Evolutionary conservation across 2,888 invertebrate genomes (phyloP), one percentile per base, ranked within the genome.

Genomic region (Slavum lentiscoides): DNA sequence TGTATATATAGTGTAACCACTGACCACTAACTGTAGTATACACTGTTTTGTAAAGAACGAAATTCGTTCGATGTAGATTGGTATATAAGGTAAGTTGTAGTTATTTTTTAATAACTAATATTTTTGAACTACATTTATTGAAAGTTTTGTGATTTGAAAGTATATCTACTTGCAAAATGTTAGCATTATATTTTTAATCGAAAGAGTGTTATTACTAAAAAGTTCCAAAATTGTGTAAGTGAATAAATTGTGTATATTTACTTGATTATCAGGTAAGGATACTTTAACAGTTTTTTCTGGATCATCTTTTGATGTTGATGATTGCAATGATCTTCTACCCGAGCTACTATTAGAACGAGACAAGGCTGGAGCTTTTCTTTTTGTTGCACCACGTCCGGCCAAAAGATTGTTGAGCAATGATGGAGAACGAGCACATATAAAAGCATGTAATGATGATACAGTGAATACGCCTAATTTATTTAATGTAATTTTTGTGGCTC

Each of bases 401-500:
- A 96, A 89, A 86, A 96, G 89, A 88, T 96, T 96, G 89, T 95
- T 96, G 84, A 96, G 90, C 85, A 96, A 89, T 81, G 95, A 96
- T 61, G 97, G 97, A 85, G 96, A 96, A 84, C 98, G 92, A 82
- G 97, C 97, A 87, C 97, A 97, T 85, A 98, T 97, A 87, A 97
- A 96, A 84, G 97, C 98, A 88, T 98, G 97, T 89, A 98, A 96
- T 84, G 97, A 97, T 82, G 97, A 97, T 84, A 98, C 97, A 76
- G 97, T 97, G 90, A 97, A 97, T 85, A 97, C 96, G 83, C 97
- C 97, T 86, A 98, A 89, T 87, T 96, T 94, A 89, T 97, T 96
- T 85, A 98, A 89, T 70, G 95, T 96, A 86, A 93, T 93, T 89
- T 98, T 98, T 84, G 97, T 97, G 85, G 94, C 93, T 85, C 96